Evolutionary conservation across 2,113 vertebrate species (phyloP).

Genomic region (Myodes glareolus): DNA sequence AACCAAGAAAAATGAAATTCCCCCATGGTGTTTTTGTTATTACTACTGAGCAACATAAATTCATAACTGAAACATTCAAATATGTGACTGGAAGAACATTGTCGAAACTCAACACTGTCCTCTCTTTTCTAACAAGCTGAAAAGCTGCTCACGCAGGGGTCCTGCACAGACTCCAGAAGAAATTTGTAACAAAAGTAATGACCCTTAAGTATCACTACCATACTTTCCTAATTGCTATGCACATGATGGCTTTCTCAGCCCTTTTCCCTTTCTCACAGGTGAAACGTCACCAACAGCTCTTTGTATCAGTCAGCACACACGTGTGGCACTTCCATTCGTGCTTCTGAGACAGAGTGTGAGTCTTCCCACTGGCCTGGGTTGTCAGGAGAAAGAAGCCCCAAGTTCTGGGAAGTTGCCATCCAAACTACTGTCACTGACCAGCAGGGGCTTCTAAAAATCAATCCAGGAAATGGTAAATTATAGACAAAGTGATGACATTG

Average conservation of each 20-base stretch:
- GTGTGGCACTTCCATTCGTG: neutral
- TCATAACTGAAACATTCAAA: neutral
- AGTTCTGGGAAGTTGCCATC: neutral
- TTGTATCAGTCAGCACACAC: neutral
- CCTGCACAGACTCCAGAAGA: neutral
- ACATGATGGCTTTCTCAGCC: neutral
- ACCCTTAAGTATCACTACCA: neutral
- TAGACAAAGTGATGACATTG: neutral
- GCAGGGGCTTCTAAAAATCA: neutral
- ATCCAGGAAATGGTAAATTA: neutral
- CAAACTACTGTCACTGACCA: neutral
- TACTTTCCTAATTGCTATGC: neutral
- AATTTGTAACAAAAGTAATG: neutral
- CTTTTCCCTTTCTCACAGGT: neutral
- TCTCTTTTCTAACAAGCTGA: neutral
- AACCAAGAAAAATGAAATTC: slow-evolving; percentile 5
- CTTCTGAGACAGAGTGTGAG: neutral
- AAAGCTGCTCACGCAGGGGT: neutral
- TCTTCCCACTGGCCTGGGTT: neutral
- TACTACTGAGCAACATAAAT: slow-evolving; percentile 2
- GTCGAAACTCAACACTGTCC: neutral
- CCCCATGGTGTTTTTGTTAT: slow-evolving; percentile 1
- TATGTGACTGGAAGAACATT: neutral
- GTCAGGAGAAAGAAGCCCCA: neutral
- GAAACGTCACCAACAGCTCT: neutral